A percentile compares a stretch with the other conserved stretches of the same genome.
phyloP scores from a whole-genome alignment of 2,888 invertebrate species.

The Gastrophysa polygoni region DNA sequence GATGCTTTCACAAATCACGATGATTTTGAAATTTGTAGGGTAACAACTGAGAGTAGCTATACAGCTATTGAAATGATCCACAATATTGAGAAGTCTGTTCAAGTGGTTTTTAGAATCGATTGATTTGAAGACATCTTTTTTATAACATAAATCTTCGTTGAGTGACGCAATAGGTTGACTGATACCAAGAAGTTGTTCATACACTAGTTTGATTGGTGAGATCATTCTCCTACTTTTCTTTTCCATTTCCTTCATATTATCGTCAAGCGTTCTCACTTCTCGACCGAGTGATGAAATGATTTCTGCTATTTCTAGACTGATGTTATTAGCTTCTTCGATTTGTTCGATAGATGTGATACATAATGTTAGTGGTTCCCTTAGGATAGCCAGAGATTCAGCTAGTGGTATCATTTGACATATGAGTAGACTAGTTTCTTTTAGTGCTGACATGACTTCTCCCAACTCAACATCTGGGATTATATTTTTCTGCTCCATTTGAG shows the following conservation, averaged over 20 bases:
- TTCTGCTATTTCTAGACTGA: neutral
- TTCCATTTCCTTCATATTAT: neutral
- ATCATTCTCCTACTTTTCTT: neutral
- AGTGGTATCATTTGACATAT: neutral
- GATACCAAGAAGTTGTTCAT: neutral
- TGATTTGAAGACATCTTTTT: neutral
- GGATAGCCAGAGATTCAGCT: neutral
- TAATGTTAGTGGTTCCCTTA: neutral
- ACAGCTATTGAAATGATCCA: neutral
- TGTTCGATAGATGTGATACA: neutral
- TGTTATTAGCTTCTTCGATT: neutral
- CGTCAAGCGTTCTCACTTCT: neutral
- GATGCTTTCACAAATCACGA: neutral
- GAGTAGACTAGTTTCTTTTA: neutral
- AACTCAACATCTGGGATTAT: neutral
- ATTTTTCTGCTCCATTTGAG: neutral
- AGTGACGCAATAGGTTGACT: neutral
- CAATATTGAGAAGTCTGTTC: neutral
- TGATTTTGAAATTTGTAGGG: neutral
- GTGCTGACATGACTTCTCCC: neutral
- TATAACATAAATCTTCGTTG: neutral
- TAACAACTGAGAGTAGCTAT: neutral
- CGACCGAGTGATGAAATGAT: neutral
- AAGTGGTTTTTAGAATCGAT: neutral
- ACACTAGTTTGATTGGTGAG: neutral